These are phyloP conservation scores for Asobara japonica DNA, from an alignment of 1,140 invertebrate species.

Conservation along the genomic window DNA sequence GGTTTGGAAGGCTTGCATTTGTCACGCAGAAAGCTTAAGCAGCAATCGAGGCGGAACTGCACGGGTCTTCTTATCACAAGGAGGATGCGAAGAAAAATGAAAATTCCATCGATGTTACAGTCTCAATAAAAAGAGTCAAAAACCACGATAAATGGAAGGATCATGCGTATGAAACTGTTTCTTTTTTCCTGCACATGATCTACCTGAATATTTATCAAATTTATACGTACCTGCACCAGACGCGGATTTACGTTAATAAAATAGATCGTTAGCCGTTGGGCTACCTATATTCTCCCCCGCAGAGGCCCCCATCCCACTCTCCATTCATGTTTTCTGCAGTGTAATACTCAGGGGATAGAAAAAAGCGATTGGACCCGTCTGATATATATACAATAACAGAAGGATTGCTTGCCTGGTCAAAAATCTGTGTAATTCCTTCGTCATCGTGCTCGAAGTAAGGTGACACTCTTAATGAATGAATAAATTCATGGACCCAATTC, in stretches of 20 bases:
- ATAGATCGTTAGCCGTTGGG: background rate
- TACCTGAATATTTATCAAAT: too few species aligned
- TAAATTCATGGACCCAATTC: background rate
- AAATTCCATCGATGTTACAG: too few species aligned
- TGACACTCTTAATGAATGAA: background rate
- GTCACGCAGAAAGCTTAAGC: too few species aligned
- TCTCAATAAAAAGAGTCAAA: too few species aligned
- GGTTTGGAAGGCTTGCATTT: too few species aligned
- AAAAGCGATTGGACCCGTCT: background rate
- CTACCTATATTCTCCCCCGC: background rate
- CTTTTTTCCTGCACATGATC: too few species aligned
- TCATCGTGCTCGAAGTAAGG: background rate
- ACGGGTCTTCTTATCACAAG: too few species aligned
- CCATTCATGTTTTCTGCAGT: constrained; percentile 4
- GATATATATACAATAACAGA: background rate
- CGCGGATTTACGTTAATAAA: background rate
- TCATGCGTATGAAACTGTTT: too few species aligned
- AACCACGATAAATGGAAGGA: too few species aligned
- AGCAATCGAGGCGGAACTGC: too few species aligned
- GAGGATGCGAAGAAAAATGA: too few species aligned
- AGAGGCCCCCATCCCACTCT: background rate
- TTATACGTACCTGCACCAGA: background rate
- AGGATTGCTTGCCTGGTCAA: background rate
- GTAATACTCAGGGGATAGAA: background rate
- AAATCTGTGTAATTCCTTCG: background rate